A percentile compares a stretch with the other conserved stretches of the same genome.
phyloP scores from a whole-genome alignment of 2,113 vertebrate species.

The Ciconia boyciana region DNA sequence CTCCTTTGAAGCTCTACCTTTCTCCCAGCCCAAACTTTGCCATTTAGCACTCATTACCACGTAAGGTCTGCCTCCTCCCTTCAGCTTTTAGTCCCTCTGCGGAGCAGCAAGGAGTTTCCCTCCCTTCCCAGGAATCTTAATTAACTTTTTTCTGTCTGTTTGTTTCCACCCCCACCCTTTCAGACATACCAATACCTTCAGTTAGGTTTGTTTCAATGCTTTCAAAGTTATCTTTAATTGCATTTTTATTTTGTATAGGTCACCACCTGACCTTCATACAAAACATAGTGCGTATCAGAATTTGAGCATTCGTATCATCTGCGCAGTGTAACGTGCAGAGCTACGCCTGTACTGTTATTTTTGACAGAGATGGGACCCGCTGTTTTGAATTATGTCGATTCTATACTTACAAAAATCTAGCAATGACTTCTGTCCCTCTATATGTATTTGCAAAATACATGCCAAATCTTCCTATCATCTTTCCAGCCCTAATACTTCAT shows the following conservation, averaged over 20 bases:
- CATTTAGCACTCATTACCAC: slow-evolving; percentile 21
- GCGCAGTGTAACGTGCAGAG: not conserved
- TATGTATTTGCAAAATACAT: not conserved
- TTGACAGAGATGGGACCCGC: not conserved
- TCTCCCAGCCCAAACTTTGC: slow-evolving; percentile 17
- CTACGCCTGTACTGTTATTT: not conserved
- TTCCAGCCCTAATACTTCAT: not conserved
- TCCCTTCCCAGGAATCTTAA: slow-evolving; percentile 55
- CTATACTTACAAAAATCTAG: not conserved
- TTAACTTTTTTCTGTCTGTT: not conserved
- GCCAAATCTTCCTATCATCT: not conserved
- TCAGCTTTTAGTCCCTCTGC: not conserved
- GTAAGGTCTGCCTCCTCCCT: slow-evolving; percentile 27
- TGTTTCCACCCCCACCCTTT: not conserved
- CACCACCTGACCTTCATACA: not conserved
- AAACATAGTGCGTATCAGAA: not conserved
- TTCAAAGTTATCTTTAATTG: not conserved
- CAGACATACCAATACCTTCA: not conserved
- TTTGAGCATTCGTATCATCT: not conserved
- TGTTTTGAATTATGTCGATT: not conserved
- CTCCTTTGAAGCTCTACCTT: slow-evolving; percentile 47
- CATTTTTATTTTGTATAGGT: not conserved
- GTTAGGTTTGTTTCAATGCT: not conserved
- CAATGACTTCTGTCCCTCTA: not conserved
- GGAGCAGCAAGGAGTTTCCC: not conserved